Conservation (phyloP, 2,888 invertebrate species). For the Allolobophora icterica region DNA sequence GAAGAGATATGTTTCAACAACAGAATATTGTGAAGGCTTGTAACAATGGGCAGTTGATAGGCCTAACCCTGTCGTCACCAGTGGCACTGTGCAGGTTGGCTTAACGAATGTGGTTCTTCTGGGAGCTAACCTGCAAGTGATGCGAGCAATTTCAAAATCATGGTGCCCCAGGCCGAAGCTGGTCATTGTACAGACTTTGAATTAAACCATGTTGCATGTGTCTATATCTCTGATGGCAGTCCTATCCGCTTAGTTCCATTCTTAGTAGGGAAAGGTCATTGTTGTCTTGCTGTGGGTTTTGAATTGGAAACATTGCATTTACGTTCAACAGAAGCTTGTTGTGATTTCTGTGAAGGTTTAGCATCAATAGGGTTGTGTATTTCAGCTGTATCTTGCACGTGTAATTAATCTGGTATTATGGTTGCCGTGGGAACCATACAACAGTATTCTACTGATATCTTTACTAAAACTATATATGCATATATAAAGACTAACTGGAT, state of each 20-base stretch:
- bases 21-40: not conserved
- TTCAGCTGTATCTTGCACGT: not conserved
- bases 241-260: too few relatives aligned
- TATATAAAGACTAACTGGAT: not conserved
- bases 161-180: not conserved
- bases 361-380: not conserved
- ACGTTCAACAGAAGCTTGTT: not conserved
- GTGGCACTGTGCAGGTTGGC: too few relatives aligned
- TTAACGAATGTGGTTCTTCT: too few relatives aligned
- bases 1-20: not conserved
- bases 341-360: conserved; percentile 2
- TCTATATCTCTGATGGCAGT: too few relatives aligned
- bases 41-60: not conserved
- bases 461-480: not conserved
- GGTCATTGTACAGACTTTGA: not conserved
- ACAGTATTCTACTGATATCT: not conserved
- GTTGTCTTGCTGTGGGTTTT: too few relatives aligned
- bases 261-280: too few relatives aligned
- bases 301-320: too few relatives aligned
- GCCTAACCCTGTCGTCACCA: not conserved
- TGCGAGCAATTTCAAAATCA: not conserved
- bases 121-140: not conserved
- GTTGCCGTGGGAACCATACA: not conserved
- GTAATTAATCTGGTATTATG: not conserved
- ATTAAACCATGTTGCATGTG: too few relatives aligned